phyloP scores from a whole-genome alignment of 2,888 invertebrate genomes.

The Aleiodes alternator region DNA sequence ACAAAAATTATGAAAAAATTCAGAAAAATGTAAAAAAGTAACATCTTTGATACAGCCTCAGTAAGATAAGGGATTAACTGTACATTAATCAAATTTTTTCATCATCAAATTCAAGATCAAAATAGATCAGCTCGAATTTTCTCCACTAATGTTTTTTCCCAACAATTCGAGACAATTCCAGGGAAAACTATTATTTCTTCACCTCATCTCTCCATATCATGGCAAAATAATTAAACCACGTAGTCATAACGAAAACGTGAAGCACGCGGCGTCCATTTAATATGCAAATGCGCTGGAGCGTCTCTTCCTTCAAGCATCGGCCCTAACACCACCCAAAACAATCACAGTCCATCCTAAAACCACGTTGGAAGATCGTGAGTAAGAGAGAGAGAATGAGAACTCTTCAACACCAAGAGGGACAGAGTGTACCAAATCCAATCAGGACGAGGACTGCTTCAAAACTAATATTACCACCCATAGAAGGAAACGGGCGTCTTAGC shows the following conservation, averaged over 20 bases:
- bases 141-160: no score
- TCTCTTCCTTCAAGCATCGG: conserved; percentile 42
- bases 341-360: conserved; percentile 56
- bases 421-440: conserved; percentile 55
- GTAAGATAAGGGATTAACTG: no score
- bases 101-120: no score
- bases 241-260: conserved; percentile 36
- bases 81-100: no score
- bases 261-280: conserved; percentile 47
- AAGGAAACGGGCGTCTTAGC: conserved; percentile 55
- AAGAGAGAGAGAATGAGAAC: conserved; percentile 30
- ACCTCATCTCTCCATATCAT: conserved; percentile 4
- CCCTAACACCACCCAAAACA: conserved; percentile 52
- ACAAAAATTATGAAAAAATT: no score
- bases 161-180: background rate
- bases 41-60: no score
- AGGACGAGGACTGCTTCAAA: conserved; percentile 55
- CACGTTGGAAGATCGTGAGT: background rate
- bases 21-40: no score
- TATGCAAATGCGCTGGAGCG: conserved; percentile 42
- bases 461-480: conserved; percentile 59
- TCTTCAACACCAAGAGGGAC: conserved; percentile 44
- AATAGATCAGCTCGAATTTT: no score
- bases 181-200: background rate
- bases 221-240: conserved; percentile 34